A percentile compares a stretch with the other conserved stretches of the same genome.
These are phyloP conservation scores for Ditylenchus dipsaci DNA, from an alignment of 1,140 invertebrate species.

Conservation along the genomic window DNA sequence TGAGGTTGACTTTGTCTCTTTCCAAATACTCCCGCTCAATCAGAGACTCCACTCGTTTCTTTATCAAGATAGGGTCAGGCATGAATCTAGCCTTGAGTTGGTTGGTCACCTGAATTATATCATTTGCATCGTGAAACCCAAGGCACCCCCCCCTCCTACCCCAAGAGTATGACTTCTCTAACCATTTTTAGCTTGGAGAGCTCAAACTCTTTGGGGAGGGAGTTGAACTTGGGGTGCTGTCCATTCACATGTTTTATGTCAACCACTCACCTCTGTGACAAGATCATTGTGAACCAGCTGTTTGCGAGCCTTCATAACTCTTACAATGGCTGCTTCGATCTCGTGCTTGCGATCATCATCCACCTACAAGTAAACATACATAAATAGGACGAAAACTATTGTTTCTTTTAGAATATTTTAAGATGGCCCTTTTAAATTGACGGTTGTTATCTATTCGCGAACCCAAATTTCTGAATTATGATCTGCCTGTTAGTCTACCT, in stretches of 20 bases:
- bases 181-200: too few relatives aligned
- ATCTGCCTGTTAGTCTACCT: too few relatives aligned
- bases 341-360: constrained; percentile 99
- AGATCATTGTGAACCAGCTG: constrained; percentile 79
- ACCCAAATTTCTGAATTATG: too few relatives aligned
- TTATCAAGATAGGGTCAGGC: constrained; percentile 93
- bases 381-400: neutral
- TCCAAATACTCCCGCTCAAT: constrained; percentile 98
- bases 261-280: constrained; percentile 77
- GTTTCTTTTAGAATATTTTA: constrained; percentile 8
- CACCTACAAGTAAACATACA: constrained; percentile 59
- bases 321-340: constrained; percentile 97
- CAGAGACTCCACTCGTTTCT: constrained; percentile 96
- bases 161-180: too few relatives aligned
- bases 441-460: too few relatives aligned
- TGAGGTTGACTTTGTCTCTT: constrained; percentile 61
- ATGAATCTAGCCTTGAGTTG: constrained; percentile 91
- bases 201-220: too few relatives aligned
- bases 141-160: too few relatives aligned
- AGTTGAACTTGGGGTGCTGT: too few relatives aligned
- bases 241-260: too few relatives aligned
- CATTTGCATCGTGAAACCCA: too few relatives aligned
- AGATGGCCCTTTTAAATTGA: too few relatives aligned
- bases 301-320: constrained; percentile 98
- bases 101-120: constrained; percentile 73